A percentile compares a stretch with the other conserved stretches of the same genome.
Conservation (phyloP, 2,888 invertebrate species). For the Ichneumon xanthorius region DNA sequence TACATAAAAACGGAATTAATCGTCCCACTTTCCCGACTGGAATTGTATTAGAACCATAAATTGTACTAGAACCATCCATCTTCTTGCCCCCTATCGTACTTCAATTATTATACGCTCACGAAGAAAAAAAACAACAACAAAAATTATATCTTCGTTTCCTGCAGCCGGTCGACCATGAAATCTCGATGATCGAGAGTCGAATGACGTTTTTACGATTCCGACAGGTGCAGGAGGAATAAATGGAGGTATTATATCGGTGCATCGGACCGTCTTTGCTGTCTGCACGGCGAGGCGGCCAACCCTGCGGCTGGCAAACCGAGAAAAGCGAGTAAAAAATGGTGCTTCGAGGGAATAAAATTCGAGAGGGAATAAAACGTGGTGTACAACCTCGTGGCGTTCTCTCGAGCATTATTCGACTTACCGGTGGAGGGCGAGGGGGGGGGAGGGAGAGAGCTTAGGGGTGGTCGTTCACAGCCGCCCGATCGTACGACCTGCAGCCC, state of each 20-base stretch:
- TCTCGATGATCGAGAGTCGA: constrained; percentile 52
- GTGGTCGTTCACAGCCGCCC: constrained; percentile 10
- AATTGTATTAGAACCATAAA: neutral
- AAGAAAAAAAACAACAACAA: neutral
- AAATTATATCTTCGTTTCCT: neutral
- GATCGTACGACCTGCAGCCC: constrained; percentile 7
- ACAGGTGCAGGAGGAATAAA: constrained; percentile 49
- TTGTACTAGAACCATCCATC: neutral
- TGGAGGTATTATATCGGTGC: constrained; percentile 21
- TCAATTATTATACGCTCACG: constrained; percentile 3
- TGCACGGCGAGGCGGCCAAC: neutral
- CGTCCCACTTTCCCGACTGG: neutral
- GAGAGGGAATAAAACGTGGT: constrained; percentile 53
- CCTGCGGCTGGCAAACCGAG: neutral
- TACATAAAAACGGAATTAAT: neutral
- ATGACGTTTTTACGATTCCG: constrained; percentile 43
- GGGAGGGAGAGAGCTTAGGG: neutral
- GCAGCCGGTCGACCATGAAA: constrained; percentile 32
- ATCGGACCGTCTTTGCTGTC: constrained; percentile 17
- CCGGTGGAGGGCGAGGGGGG: neutral
- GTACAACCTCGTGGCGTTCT: constrained; percentile 38
- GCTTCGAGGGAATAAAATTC: constrained; percentile 58
- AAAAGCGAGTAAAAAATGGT: constrained; percentile 25
- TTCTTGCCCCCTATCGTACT: neutral
- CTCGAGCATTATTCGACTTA: constrained; percentile 57